phyloP scores from a whole-genome alignment of 2,797 vertebrate genomes.

The Labroides dimidiatus region DNA sequence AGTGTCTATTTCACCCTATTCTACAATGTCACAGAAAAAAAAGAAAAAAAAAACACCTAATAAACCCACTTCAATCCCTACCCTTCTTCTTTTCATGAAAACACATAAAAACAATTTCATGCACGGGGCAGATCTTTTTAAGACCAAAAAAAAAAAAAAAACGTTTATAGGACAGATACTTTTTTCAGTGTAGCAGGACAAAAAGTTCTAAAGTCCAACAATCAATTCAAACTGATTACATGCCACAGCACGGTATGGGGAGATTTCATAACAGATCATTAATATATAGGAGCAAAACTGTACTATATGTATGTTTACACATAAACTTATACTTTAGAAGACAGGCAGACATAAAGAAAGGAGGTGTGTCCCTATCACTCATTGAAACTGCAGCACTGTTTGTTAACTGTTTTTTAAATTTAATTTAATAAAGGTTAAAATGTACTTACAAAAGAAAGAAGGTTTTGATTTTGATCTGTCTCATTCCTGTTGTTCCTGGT shows the following conservation, averaged over 20 bases:
- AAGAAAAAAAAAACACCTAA: not conserved
- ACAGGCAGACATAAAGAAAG: constrained; percentile 2
- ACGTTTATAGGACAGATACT: not conserved
- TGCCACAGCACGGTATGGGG: not conserved
- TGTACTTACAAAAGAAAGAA: constrained; percentile 52
- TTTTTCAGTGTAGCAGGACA: constrained; percentile 43
- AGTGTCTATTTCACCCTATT: not conserved
- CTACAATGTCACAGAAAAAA: not conserved
- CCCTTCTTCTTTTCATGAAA: not conserved
- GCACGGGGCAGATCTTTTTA: not conserved
- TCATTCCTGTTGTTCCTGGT: constrained; percentile 38
- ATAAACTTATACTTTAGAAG: not conserved
- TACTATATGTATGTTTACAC: not conserved
- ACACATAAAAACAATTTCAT: not conserved
- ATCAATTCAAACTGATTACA: not conserved
- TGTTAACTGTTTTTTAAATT: too few species aligned
- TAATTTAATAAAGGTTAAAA: not conserved
- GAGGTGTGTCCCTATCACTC: constrained; percentile 18
- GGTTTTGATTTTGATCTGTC: not conserved
- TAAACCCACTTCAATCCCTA: not conserved
- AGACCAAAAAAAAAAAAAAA: not conserved
- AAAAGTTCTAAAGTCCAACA: constrained; percentile 22
- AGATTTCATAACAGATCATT: not conserved
- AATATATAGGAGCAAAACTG: not conserved
- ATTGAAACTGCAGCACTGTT: not conserved